Evolutionary conservation across 2,888 invertebrate genomes (phyloP).

Genomic region (Oscheius sp.): DNA sequence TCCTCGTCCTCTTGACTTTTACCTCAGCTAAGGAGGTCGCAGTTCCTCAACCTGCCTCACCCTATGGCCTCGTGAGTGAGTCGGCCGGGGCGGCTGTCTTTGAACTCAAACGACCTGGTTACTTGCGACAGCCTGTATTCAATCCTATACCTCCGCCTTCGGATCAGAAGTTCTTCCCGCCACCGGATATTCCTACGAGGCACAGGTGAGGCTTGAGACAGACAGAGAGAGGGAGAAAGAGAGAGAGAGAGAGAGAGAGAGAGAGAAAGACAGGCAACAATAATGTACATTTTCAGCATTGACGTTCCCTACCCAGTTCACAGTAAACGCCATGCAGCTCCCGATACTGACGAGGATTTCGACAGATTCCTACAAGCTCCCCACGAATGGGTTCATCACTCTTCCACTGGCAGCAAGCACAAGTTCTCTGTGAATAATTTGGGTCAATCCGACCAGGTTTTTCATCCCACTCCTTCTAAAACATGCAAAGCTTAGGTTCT

Average conservation of each 20-base stretch:
- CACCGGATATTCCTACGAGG: conserved; percentile 17
- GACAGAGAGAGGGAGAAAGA: neutral
- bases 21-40: neutral
- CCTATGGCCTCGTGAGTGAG: conserved; percentile 20
- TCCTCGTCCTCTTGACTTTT: neutral
- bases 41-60: conserved; percentile 17
- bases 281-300: conserved; percentile 9
- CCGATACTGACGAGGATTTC: neutral
- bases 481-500: conserved; percentile 15
- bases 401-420: conserved; percentile 32
- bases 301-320: conserved; percentile 8
- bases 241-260: neutral
- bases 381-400: conserved; percentile 36
- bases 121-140: conserved; percentile 4
- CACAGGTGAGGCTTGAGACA: conserved; percentile 6
- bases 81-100: conserved; percentile 23
- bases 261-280: neutral
- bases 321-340: neutral
- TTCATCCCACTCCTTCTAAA: neutral
- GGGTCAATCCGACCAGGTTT: conserved; percentile 32
- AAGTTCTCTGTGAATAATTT: conserved; percentile 29
- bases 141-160: conserved; percentile 5
- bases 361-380: conserved; percentile 16
- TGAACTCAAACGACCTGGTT: conserved; percentile 11
- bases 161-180: conserved; percentile 17